A percentile compares a stretch with the other conserved stretches of the same genome.
Conservation (phyloP, 2,797 vertebrate genomes). For the Sandelia bainsii region DNA sequence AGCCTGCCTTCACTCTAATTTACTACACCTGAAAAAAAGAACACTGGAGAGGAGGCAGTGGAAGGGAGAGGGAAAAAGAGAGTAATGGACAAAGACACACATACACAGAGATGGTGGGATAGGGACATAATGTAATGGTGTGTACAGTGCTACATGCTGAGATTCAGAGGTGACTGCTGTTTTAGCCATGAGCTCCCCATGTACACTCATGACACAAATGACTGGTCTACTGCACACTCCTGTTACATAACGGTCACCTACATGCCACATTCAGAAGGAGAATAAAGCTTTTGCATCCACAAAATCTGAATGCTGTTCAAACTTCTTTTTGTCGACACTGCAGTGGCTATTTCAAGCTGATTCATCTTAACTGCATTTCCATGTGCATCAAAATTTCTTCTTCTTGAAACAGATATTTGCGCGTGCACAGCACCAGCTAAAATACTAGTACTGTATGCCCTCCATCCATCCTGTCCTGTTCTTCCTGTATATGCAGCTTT, state of each 20-base stretch:
- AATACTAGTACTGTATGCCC: constrained; percentile 14
- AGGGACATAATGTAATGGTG: constrained; percentile 55
- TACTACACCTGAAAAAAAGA: constrained; percentile 74
- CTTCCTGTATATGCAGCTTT: constrained; percentile 54
- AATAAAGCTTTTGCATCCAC: constrained; percentile 13
- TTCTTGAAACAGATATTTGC: not conserved
- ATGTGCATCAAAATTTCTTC: not conserved
- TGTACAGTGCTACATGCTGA: constrained; percentile 49
- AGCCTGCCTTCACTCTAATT: constrained; percentile 79
- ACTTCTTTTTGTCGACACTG: not conserved
- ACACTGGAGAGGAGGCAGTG: constrained; percentile 18
- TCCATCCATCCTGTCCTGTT: constrained; percentile 30
- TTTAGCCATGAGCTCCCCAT: constrained; percentile 41
- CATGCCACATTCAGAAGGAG: constrained; percentile 6
- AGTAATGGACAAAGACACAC: constrained; percentile 50
- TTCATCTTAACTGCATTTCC: constrained; percentile 17
- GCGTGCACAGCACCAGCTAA: not conserved
- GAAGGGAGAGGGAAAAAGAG: constrained; percentile 37
- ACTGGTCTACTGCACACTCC: constrained; percentile 32
- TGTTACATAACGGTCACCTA: constrained; percentile 1
- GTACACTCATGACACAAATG: constrained; percentile 34
- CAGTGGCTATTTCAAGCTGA: constrained; percentile 15
- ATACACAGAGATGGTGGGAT: constrained; percentile 36
- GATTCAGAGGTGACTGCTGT: constrained; percentile 39
- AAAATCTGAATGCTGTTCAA: constrained; percentile 6